A percentile compares a stretch with the other conserved stretches of the same genome.
Evolutionary conservation across 2,888 invertebrate genomes (phyloP).

Genomic region (Prosopocoilus inquinatus): DNA sequence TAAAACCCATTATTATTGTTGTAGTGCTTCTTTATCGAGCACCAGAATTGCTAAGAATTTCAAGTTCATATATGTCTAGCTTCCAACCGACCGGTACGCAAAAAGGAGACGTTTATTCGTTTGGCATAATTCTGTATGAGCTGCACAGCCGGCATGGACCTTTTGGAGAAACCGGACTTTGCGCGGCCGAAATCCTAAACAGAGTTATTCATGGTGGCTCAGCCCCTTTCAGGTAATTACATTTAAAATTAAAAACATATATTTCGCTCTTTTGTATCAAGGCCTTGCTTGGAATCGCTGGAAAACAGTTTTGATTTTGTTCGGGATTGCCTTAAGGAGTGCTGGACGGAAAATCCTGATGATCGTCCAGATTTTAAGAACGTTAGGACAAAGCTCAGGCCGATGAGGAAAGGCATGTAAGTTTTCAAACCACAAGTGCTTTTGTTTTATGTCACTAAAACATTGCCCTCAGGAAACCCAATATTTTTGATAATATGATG

Average conservation of each 20-base stretch:
- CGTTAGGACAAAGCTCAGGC: constrained; percentile 74
- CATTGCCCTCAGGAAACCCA: constrained; percentile 70
- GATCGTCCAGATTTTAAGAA: constrained; percentile 82
- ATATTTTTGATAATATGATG: constrained; percentile 98
- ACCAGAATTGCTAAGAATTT: constrained; percentile 70
- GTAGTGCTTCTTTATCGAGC: constrained; percentile 76
- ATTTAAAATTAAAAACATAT: not conserved
- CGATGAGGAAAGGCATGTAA: constrained; percentile 86
- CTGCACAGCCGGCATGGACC: constrained; percentile 84
- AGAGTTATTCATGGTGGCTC: constrained; percentile 57
- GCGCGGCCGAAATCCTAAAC: constrained; percentile 66
- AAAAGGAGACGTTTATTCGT: constrained; percentile 82
- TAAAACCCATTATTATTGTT: constrained; percentile 20
- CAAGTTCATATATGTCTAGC: constrained; percentile 39
- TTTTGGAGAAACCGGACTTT: constrained; percentile 69
- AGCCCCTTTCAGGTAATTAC: constrained; percentile 60
- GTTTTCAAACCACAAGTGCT: constrained; percentile 40
- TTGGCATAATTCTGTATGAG: constrained; percentile 86
- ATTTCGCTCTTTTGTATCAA: constrained; percentile 37
- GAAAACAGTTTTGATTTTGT: constrained; percentile 85
- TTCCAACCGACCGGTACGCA: constrained; percentile 58
- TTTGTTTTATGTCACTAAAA: not conserved
- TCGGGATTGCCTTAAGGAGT: constrained; percentile 78
- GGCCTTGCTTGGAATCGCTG: constrained; percentile 76
- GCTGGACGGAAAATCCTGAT: constrained; percentile 81